These are phyloP conservation scores for Holothuria leucospilota DNA, from an alignment of 53 echinoderm and acorn worm species.

Conservation along the genomic window DNA sequence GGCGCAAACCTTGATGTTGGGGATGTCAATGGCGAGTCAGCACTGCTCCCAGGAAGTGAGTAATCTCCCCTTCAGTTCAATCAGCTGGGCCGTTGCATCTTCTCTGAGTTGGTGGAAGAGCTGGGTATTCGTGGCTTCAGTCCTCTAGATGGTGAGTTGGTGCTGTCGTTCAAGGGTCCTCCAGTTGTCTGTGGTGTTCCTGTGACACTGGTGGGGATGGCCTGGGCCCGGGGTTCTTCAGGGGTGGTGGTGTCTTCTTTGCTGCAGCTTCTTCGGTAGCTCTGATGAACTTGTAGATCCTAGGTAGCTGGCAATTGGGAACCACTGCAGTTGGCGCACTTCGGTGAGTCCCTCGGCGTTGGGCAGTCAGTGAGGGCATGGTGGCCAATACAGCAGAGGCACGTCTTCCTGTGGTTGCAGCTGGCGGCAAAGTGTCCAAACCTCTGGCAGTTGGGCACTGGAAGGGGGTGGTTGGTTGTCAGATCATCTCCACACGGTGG, in stretches of 20 bases:
- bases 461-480: not conserved
- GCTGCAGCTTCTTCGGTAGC: not conserved
- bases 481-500: not conserved
- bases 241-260: too few species aligned
- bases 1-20: too few species aligned
- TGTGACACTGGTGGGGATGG: too few species aligned
- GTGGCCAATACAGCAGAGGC: slow-evolving; percentile 8
- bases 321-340: slow-evolving; percentile 33
- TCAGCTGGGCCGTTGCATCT: too few species aligned
- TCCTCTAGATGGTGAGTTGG: too few species aligned
- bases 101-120: not conserved
- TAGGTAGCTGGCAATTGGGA: slow-evolving; percentile 6
- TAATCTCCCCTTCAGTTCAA: too few species aligned
- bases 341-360: not conserved
- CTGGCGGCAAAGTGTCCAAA: not conserved
- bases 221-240: too few species aligned
- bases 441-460: not conserved
- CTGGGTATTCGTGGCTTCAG: not conserved
- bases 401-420: slow-evolving; percentile 3
- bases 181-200: too few species aligned
- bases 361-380: slow-evolving; percentile 15
- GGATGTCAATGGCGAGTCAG: too few species aligned
- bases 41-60: too few species aligned
- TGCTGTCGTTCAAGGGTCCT: too few species aligned
- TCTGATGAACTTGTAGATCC: not conserved